These are phyloP conservation scores for Microcaecilia unicolor DNA, from an alignment of 2,797 vertebrate genomes.

Conservation along the genomic window DNA sequence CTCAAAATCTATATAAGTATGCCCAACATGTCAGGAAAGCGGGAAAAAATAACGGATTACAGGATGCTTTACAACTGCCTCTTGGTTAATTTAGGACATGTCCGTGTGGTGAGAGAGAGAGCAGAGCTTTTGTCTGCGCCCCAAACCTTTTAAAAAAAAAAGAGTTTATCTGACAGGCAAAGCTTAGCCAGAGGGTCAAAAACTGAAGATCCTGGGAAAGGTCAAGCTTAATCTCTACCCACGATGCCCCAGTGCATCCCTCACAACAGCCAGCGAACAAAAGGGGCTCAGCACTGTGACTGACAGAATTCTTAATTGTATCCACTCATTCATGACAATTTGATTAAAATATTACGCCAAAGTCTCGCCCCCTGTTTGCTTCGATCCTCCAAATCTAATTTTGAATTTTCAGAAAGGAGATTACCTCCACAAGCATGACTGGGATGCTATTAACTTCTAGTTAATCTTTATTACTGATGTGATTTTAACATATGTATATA, in stretches of 20 bases:
- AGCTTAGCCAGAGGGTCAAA: conserved; percentile 55
- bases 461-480: conserved; percentile 95
- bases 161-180: conserved; percentile 45
- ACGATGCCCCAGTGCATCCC: conserved; percentile 47
- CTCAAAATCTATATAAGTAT: no score
- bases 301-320: conserved; percentile 99
- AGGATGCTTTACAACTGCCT: conserved; percentile 15
- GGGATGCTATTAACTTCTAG: conserved; percentile 93
- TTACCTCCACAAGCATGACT: conserved; percentile 94
- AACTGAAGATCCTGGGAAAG: conserved; percentile 59
- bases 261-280: conserved; percentile 72
- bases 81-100: not conserved
- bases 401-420: conserved; percentile 96
- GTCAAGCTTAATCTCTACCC: conserved; percentile 62
- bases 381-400: conserved; percentile 96
- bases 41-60: conserved; percentile 13
- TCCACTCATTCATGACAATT: conserved; percentile 99
- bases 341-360: conserved; percentile 99
- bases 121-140: conserved; percentile 10
- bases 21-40: conserved; percentile 16
- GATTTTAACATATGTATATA: conserved; percentile 93
- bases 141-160: not conserved
- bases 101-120: not conserved
- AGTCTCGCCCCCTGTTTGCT: conserved; percentile 98
- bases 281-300: conserved; percentile 80